These are phyloP conservation scores for Sigmodon hispidus DNA, from an alignment of 2,113 vertebrate species.

Conservation along the genomic window DNA sequence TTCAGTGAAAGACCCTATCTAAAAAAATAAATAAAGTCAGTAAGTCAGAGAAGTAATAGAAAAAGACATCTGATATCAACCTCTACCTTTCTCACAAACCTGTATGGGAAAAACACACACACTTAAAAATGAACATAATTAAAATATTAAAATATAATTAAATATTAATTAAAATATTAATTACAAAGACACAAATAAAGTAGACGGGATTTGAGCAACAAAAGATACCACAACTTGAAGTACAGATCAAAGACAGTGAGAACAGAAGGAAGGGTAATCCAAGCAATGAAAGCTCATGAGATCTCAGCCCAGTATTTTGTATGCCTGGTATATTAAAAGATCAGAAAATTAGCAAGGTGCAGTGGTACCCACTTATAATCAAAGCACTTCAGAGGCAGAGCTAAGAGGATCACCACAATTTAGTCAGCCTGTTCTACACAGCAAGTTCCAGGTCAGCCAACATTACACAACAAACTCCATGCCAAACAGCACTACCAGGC, in stretches of 20 bases:
- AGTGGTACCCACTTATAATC: neutral
- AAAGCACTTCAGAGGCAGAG: neutral
- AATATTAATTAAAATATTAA: neutral
- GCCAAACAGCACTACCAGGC: neutral
- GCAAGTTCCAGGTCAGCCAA: neutral
- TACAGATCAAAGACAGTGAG: neutral
- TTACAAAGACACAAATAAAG: constrained; percentile 48
- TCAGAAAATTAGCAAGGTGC: neutral
- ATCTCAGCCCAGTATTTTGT: neutral
- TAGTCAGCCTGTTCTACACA: neutral
- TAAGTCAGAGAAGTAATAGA: neutral
- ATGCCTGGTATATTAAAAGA: neutral
- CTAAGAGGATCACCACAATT: neutral
- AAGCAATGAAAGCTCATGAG: neutral
- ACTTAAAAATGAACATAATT: too few species aligned
- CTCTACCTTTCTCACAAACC: neutral
- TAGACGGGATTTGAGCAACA: neutral
- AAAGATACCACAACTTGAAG: neutral
- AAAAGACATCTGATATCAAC: neutral
- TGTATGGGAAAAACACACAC: neutral
- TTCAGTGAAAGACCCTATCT: neutral
- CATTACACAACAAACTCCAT: neutral
- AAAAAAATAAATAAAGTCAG: neutral
- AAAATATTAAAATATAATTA: too few species aligned
- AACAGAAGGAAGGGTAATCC: neutral